Conservation (phyloP, 1,140 invertebrate genomes). For the Lepidurus packardi region DNA sequence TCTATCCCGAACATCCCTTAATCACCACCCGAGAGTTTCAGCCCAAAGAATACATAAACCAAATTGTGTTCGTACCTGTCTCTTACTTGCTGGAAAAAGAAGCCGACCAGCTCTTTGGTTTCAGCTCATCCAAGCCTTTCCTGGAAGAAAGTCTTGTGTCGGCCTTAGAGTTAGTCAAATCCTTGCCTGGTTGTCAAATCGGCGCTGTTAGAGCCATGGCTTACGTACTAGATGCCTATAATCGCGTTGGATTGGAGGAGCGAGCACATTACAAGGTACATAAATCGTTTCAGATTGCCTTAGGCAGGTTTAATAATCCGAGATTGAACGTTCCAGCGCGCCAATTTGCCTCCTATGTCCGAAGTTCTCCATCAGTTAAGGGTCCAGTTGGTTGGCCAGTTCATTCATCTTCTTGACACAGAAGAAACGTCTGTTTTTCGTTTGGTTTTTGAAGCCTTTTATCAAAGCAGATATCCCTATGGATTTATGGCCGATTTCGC, state of each 20-base stretch:
- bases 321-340: constrained; percentile 45
- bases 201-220: background rate
- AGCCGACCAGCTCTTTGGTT: background rate
- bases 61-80: constrained; percentile 25
- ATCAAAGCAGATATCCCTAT: background rate
- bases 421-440: background rate
- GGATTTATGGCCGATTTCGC: constrained; percentile 1
- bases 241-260: constrained; percentile 56
- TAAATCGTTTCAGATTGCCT: background rate
- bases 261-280: constrained; percentile 57
- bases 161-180: background rate
- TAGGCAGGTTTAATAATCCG: constrained; percentile 24
- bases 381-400: constrained; percentile 53
- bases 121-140: background rate
- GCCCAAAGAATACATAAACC: constrained; percentile 1
- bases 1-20: background rate
- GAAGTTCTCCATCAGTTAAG: constrained; percentile 54
- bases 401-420: background rate
- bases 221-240: constrained; percentile 45
- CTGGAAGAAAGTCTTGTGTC: constrained; percentile 1
- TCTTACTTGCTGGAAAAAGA: constrained; percentile 23
- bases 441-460: background rate
- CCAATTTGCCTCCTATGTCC: constrained; percentile 54
- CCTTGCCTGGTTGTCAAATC: background rate
- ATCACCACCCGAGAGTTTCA: constrained; percentile 4